Conservation (phyloP, 1,140 invertebrate genomes). For the Temnothorax longispinosus region DNA sequence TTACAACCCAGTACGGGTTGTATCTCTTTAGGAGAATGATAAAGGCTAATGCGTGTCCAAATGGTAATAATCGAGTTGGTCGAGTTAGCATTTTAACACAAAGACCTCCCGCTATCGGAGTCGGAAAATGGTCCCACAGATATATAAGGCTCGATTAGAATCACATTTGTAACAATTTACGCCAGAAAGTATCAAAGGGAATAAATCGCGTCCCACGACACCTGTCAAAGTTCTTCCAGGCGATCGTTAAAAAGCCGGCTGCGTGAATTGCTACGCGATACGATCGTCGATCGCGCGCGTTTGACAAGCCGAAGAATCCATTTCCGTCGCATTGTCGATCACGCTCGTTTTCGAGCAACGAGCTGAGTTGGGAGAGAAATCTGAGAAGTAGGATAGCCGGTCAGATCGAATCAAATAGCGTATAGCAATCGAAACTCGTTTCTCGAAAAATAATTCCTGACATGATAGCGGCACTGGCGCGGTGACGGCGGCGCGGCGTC, state of each 20-base stretch:
- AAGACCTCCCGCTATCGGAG: neutral
- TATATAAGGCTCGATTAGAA: conserved; percentile 34
- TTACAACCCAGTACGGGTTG: neutral
- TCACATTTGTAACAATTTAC: conserved; percentile 53
- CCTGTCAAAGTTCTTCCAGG: conserved; percentile 37
- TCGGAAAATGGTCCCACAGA: neutral
- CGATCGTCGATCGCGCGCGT: conserved; percentile 12
- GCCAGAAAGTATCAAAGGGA: neutral
- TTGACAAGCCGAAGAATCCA: conserved; percentile 34
- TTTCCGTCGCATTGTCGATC: neutral
- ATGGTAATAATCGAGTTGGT: neutral
- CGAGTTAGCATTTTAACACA: conserved; percentile 17
- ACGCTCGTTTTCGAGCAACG: conserved; percentile 59
- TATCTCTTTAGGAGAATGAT: neutral
- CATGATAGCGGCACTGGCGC: conserved; percentile 1
- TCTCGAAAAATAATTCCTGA: conserved; percentile 66
- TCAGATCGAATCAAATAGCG: conserved; percentile 36
- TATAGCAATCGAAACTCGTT: conserved; percentile 60
- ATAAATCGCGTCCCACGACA: conserved; percentile 44
- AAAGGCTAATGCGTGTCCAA: conserved; percentile 7
- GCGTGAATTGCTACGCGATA: conserved; percentile 49
- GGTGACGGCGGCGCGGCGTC: neutral
- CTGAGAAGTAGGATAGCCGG: conserved; percentile 5
- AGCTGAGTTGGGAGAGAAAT: conserved; percentile 41
- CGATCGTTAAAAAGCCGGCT: conserved; percentile 39